Conservation (phyloP, 2,888 invertebrate genomes). For the Coenonympha glycerion region DNA sequence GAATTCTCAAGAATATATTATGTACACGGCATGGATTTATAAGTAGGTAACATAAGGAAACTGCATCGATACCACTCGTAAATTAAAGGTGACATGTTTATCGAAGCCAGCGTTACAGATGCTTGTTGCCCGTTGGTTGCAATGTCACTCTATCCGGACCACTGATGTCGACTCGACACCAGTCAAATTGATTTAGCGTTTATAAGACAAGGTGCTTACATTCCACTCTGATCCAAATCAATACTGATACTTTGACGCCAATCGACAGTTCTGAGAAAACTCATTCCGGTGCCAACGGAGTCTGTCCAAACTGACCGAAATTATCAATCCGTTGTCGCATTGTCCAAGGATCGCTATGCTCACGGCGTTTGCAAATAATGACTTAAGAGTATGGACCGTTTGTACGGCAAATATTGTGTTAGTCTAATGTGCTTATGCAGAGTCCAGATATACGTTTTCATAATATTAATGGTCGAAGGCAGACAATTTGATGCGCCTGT, state of each 20-base stretch:
- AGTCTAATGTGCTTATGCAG: conserved; percentile 51
- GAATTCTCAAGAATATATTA: neutral
- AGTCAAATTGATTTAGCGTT: conserved; percentile 41
- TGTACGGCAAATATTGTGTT: conserved; percentile 58
- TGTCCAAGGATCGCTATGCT: conserved; percentile 50
- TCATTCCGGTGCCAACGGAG: conserved; percentile 43
- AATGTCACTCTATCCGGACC: conserved; percentile 48
- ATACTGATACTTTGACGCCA: conserved; percentile 7
- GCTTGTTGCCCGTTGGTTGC: conserved; percentile 38
- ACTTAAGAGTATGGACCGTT: conserved; percentile 45
- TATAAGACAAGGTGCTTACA: conserved; percentile 49
- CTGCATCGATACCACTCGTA: conserved; percentile 12
- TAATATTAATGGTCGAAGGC: conserved; percentile 52
- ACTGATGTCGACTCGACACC: conserved; percentile 35
- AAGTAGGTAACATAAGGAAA: neutral
- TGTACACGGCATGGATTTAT: neutral
- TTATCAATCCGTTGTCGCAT: conserved; percentile 52
- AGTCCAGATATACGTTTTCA: conserved; percentile 53
- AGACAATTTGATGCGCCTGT: conserved; percentile 31
- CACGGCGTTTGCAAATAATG: conserved; percentile 50
- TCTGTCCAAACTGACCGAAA: conserved; percentile 50
- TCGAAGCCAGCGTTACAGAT: conserved; percentile 45
- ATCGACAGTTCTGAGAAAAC: conserved; percentile 21
- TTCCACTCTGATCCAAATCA: conserved; percentile 34
- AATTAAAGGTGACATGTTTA: conserved; percentile 46